Evolutionary conservation across 1,140 invertebrate species (phyloP).

Genomic region (fruit fly (Drosophila melanogaster)): Release_6_plus_ISO1_MT NT_033779.5:17763001-17763500

Average conservation of each 20-base stretch:
- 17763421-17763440: conserved; percentile 79
- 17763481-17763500: conserved; percentile 44
- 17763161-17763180: conserved; percentile 72
- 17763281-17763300: conserved; percentile 55
- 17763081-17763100: conserved; percentile 38
- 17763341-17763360: conserved; percentile 21
- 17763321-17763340: conserved; percentile 71
- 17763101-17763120: conserved; percentile 27
- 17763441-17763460: conserved; percentile 83
- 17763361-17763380: conserved; percentile 36
- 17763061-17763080: conserved; percentile 18
- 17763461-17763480: conserved; percentile 78
- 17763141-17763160: conserved; percentile 49
- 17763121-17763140: conserved; percentile 73
- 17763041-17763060: conserved; percentile 61
- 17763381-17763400: conserved; percentile 43
- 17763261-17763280: conserved; percentile 5
- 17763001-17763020: conserved; percentile 16
- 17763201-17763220: conserved; percentile 37
- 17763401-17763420: conserved; percentile 64
- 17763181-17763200: conserved; percentile 65
- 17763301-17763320: conserved; percentile 59
- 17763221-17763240: conserved; percentile 32
- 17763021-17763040: conserved; percentile 42
- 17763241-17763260: conserved; percentile 22